Percentiles rank a stretch among this genome's conserved stretches.
phyloP scores from a whole-genome alignment of 2,797 vertebrate species.

The Sebastes taczanowskii region DNA sequence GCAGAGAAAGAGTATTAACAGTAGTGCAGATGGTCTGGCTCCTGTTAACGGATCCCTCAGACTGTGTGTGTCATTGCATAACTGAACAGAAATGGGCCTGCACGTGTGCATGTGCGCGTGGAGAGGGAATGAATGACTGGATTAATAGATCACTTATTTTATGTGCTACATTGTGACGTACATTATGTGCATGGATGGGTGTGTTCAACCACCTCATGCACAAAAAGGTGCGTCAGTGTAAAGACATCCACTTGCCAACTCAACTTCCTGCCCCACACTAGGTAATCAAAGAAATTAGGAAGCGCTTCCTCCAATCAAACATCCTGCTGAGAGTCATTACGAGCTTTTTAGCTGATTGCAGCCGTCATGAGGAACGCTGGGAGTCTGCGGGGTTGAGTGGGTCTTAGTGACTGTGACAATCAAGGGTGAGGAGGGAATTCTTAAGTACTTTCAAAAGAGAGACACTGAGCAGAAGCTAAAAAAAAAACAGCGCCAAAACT shows the following conservation, averaged over 20 bases:
- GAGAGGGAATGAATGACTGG: background rate
- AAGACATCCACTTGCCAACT: conserved; percentile 10
- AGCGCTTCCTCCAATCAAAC: conserved; percentile 49
- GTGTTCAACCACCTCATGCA: background rate
- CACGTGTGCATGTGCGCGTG: background rate
- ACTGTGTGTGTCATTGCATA: background rate
- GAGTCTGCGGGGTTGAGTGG: conserved; percentile 9
- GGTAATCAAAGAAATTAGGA: conserved; percentile 50
- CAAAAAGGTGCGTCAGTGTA: conserved; percentile 4
- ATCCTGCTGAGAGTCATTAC: conserved; percentile 23
- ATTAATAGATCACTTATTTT: background rate
- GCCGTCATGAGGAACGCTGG: conserved; percentile 23
- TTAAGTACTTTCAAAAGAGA: background rate
- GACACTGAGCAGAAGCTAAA: background rate
- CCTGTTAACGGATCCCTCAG: conserved; percentile 13
- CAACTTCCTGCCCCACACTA: conserved; percentile 13
- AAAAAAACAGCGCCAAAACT: background rate
- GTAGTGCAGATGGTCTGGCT: conserved; percentile 40
- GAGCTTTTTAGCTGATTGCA: conserved; percentile 52
- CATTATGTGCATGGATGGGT: background rate
- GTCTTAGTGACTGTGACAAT: conserved; percentile 18
- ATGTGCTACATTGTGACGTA: background rate
- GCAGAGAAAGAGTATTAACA: conserved; percentile 36
- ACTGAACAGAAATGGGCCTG: background rate
- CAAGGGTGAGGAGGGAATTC: background rate